Evolutionary conservation across 1,140 invertebrate species (phyloP), one percentile per base, ranked within the genome.

Genomic region (Drosophila orosa): DNA sequence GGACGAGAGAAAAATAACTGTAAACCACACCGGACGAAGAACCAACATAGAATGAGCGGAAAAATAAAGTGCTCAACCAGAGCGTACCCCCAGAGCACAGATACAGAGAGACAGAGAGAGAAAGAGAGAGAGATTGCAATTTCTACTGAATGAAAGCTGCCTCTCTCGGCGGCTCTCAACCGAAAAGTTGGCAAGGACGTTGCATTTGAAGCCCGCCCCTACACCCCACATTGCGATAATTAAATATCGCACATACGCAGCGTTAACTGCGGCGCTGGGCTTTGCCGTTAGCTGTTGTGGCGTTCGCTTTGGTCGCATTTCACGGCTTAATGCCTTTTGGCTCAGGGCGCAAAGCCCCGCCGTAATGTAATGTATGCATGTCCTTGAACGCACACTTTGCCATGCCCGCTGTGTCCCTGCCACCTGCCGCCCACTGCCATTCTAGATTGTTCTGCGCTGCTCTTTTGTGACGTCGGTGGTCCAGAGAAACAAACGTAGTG

Each of bases 41-140:
- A 80, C 77, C 73, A 80, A 84, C 80, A 80, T 79, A 63, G 81
- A 89, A 86, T 89, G 84, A 89, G 69, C 66, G 58, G 27, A 65
- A 62, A 39, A 45, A 61, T 45, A 69, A 78, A 57, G 74, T 62
- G 27, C 81, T 74, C 33, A n/a, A n/a, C 37, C 45, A 57, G 29
- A 48, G 48, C 80, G 81, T 84, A 31, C 29, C 25, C 27, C 50
- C 44, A 31, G 31, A 47, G 54, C n/a, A 25, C 25, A n/a, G 60
- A 17, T 31, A 29, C 27, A 68, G 42, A 62, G 40, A 45, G 12
- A 54, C 7, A 31, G 12, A 12, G 3, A 17, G n/a, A 4, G 6
- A 3, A 48, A 59, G 31, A 10, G 19, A 29, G 44, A 35, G 31
- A 77, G 44, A 39, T 54, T 9, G 40, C 19, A 42, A 55, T 47